These are phyloP conservation scores for Nesidiocoris tenuis DNA, from an alignment of 2,888 invertebrate genomes.

Conservation along the genomic window DNA sequence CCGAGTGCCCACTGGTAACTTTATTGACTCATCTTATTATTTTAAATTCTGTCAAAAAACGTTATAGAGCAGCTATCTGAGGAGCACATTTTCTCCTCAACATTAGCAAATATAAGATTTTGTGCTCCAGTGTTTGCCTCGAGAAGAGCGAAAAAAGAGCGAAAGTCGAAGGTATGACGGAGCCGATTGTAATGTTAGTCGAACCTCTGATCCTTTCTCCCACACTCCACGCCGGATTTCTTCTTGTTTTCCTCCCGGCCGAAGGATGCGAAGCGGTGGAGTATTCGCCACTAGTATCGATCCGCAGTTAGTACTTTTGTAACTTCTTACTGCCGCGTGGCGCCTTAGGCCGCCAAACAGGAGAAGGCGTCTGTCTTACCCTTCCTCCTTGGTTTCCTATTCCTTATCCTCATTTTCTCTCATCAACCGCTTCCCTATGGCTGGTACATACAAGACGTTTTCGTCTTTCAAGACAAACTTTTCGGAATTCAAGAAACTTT, in stretches of 20 bases:
- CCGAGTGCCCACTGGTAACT: no score
- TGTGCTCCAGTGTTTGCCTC: no score
- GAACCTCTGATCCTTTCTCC: slow-evolving; percentile 26
- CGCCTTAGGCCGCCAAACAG: slow-evolving; percentile 43
- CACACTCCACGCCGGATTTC: slow-evolving; percentile 22
- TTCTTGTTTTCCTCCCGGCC: slow-evolving; percentile 32
- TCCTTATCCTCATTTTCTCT: slow-evolving; percentile 2
- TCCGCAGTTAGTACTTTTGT: slow-evolving; percentile 50
- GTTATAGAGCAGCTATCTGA: no score
- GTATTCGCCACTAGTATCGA: slow-evolving; percentile 45
- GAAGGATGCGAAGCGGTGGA: neutral
- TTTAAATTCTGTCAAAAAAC: no score
- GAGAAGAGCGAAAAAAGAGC: no score
- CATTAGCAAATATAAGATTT: no score
- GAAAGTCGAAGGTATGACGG: slow-evolving; percentile 11
- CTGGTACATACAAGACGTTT: neutral
- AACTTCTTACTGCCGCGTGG: slow-evolving; percentile 50
- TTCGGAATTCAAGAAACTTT: no score
- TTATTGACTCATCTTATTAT: no score
- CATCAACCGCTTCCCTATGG: slow-evolving; percentile 3
- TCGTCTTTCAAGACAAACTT: neutral
- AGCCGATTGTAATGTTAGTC: slow-evolving; percentile 40
- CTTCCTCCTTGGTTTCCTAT: slow-evolving; percentile 15
- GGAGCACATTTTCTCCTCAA: no score
- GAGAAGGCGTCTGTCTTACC: slow-evolving; percentile 38